These are phyloP conservation scores for Drosophila bocqueti DNA, from an alignment of 1,140 invertebrate species.

Conservation along the genomic window DNA sequence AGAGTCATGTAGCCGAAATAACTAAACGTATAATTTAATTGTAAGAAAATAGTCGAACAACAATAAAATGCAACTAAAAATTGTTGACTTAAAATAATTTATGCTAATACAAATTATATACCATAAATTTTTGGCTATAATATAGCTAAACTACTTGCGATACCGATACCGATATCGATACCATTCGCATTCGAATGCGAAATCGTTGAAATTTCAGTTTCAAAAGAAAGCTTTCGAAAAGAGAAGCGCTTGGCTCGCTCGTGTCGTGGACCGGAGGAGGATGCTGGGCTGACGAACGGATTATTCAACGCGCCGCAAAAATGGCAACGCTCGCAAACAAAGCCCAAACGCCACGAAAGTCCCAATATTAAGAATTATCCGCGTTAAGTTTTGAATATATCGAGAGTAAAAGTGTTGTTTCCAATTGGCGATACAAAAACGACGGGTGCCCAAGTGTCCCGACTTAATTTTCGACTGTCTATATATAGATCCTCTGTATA, in stretches of 20 bases:
- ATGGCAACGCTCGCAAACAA: constrained; percentile 57
- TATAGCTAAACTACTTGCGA: background rate
- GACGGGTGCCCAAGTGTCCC: constrained; percentile 55
- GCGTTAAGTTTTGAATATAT: constrained; percentile 8
- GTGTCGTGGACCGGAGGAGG: constrained; percentile 47
- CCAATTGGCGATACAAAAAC: constrained; percentile 41
- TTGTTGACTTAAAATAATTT: too few relatives aligned
- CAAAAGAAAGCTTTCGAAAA: constrained; percentile 40
- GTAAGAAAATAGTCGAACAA: too few relatives aligned
- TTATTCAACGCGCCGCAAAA: constrained; percentile 77
- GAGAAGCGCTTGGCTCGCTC: constrained; percentile 26
- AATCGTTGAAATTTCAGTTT: constrained; percentile 18
- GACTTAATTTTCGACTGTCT: constrained; percentile 66
- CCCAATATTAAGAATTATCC: constrained; percentile 31
- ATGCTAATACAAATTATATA: too few relatives aligned
- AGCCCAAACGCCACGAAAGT: constrained; percentile 45
- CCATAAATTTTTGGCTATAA: too few relatives aligned
- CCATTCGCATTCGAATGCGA: background rate
- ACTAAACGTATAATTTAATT: too few relatives aligned
- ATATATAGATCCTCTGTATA: constrained; percentile 81
- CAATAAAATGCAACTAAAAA: too few relatives aligned
- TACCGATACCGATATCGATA: constrained; percentile 17
- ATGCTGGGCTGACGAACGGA: constrained; percentile 69
- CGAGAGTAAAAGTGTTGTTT: constrained; percentile 31
- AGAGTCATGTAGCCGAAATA: background rate